Conservation (phyloP, 2,113 vertebrate species). For the human region DNA sequence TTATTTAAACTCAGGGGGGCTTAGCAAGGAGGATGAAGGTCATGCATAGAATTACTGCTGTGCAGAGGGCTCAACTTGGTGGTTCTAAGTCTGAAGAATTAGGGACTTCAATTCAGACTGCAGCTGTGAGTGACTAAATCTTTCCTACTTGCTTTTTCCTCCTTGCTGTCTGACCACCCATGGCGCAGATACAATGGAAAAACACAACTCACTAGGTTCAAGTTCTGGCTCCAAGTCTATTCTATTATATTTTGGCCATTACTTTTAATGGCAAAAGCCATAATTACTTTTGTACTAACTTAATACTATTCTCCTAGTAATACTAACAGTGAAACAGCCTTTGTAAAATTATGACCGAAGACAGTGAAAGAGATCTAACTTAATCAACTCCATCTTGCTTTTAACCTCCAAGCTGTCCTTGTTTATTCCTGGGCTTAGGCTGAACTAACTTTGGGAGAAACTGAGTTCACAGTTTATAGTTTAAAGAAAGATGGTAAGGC, state of each 20-base stretch:
- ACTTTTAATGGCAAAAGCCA: no score
- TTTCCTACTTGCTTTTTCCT: not conserved
- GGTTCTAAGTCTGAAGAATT: accelerated
- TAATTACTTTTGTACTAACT: no score
- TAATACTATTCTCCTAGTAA: not conserved
- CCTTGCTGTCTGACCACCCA: not conserved
- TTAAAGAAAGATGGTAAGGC: no score
- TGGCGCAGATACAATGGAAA: accelerated
- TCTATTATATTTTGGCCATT: not conserved
- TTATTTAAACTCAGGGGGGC: not conserved
- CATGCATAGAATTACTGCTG: not conserved
- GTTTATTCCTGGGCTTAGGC: no score
- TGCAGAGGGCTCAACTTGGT: no score
- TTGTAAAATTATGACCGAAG: no score
- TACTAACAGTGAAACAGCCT: not conserved
- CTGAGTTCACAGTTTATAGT: no score
- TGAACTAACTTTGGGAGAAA: no score
- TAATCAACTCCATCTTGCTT: no score
- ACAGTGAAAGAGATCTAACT: no score
- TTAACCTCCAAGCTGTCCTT: no score
- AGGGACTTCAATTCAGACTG: not conserved
- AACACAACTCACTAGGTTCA: accelerated
- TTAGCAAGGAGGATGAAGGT: not conserved
- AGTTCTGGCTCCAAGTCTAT: not conserved
- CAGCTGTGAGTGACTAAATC: not conserved